Conservation (phyloP, 2,888 invertebrate species). For the Xestia rhomboidea region DNA sequence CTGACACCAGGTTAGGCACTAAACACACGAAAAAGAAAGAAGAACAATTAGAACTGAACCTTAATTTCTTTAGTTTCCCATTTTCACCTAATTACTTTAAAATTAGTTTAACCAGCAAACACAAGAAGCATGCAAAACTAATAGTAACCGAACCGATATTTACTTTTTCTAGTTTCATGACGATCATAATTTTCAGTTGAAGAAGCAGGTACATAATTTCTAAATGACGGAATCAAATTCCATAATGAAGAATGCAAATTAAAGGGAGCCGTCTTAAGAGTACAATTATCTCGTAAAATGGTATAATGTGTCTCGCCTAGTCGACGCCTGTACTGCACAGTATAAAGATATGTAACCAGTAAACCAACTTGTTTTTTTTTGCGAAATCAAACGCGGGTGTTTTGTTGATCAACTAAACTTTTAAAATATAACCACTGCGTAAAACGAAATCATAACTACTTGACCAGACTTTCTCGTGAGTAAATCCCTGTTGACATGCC, state of each 20-base stretch:
- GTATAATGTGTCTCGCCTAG: constrained; percentile 52
- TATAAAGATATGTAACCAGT: constrained; percentile 1
- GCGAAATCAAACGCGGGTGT: neutral
- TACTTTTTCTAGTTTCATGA: neutral
- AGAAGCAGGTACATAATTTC: constrained; percentile 10
- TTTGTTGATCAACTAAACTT: neutral
- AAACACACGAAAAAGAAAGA: too few species aligned
- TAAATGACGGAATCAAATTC: constrained; percentile 15
- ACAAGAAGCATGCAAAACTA: neutral
- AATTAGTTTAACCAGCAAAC: neutral
- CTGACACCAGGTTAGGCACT: too few species aligned
- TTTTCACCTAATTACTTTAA: neutral
- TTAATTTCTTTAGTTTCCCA: neutral
- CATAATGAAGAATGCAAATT: neutral
- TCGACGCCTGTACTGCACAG: constrained; percentile 47
- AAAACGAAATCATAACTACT: neutral
- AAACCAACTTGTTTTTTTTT: neutral
- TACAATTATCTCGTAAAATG: constrained; percentile 47
- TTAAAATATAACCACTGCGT: too few species aligned
- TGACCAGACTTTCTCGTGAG: neutral
- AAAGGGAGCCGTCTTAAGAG: constrained; percentile 25
- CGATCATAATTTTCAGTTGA: neutral
- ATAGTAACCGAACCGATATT: neutral
- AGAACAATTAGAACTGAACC: neutral
- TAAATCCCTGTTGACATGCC: neutral